Base-by-base conservation (phyloP, 2,888 invertebrate species). In the Malthinus seriepunctatus region DNA sequence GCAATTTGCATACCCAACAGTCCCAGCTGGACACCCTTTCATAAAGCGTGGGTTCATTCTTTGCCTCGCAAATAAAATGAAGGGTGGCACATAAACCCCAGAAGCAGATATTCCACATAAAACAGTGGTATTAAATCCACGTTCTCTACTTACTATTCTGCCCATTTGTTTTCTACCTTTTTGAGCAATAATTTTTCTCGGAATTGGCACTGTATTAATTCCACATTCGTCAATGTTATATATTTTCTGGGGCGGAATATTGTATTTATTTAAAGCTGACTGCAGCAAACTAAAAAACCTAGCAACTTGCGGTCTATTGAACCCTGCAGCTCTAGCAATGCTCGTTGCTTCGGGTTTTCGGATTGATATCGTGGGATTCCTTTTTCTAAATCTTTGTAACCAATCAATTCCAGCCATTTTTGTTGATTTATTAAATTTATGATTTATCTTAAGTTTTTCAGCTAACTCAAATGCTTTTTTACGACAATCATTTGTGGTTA, bases 401-500 rank as follows among this genome's bases (percentile, higher is more conserved):
- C 15, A 37, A 11, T 50, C 34, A 39, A 3, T 32, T n/a, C 51
- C 42, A 51, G 31, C 31, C 39, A 50, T 1, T 51, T 38, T 51
- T 31, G 39, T 2, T n/a, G 3, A 37, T 14, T 14, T 50, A 39
- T 50, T 50, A 39, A 50, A 49, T 34, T 37, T 37, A 50, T 35
- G 50, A 14, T 50, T 50, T 38, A 50, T 37, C 12, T 50, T 33
- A 23, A 50, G 9, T 31, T 51, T 10, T 39, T 39, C 32, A 9
- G 14, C 39, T 51, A 51, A 51, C 31, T 51, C 38, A 51, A 51
- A 51, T 8, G 51, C 50, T 14, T 37, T 7, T 15, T 32, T 32
- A 38, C 39, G 39, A 39, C 8, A 23, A 51, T 51, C 31, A 11
- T 23, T 35, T 35, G 39, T 11, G 10, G 51, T 51, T 51, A 51